A percentile compares a stretch with the other conserved stretches of the same genome.
phyloP scores from a whole-genome alignment of 2,888 invertebrate species.

The Drosophila subsilvestris region DNA sequence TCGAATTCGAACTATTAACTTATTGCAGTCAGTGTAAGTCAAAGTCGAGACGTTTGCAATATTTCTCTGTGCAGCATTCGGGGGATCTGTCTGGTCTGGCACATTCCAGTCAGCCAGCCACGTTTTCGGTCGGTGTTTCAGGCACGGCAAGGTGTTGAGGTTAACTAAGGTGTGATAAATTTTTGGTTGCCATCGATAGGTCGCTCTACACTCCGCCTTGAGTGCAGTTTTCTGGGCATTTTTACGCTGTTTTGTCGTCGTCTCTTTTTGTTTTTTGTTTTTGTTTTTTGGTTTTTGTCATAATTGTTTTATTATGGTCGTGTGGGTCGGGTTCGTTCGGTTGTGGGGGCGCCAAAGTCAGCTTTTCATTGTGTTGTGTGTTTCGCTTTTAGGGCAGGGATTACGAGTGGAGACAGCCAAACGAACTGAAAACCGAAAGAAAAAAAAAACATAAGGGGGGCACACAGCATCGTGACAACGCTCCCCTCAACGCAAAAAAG shows the following conservation, averaged over 20 bases:
- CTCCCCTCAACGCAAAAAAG: conserved; percentile 39
- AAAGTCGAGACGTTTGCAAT: conserved; percentile 64
- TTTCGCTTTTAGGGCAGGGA: conserved; percentile 26
- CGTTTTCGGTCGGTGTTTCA: conserved; percentile 29
- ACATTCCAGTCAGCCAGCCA: conserved; percentile 62
- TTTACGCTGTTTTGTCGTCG: conserved; percentile 22
- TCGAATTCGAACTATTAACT: conserved; percentile 77
- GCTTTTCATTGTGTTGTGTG: conserved; percentile 38
- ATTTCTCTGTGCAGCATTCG: conserved; percentile 38
- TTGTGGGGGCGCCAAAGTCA: conserved; percentile 43
- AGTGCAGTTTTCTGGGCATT: background rate
- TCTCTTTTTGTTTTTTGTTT: conserved; percentile 36
- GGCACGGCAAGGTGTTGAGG: conserved; percentile 73
- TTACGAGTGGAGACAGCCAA: conserved; percentile 5
- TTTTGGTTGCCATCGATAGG: conserved; percentile 61
- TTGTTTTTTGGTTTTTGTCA: conserved; percentile 54
- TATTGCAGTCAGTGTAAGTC: conserved; percentile 73
- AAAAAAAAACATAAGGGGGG: conserved; percentile 15
- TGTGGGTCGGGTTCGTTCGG: conserved; percentile 32
- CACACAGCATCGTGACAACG: conserved; percentile 58
- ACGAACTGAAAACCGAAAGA: conserved; percentile 7
- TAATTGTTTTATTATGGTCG: conserved; percentile 76
- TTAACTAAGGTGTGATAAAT: conserved; percentile 81
- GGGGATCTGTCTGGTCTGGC: conserved; percentile 18
- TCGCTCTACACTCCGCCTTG: conserved; percentile 40